phyloP scores from a whole-genome alignment of 2,113 vertebrate genomes.

The Urocitellus parryii region DNA sequence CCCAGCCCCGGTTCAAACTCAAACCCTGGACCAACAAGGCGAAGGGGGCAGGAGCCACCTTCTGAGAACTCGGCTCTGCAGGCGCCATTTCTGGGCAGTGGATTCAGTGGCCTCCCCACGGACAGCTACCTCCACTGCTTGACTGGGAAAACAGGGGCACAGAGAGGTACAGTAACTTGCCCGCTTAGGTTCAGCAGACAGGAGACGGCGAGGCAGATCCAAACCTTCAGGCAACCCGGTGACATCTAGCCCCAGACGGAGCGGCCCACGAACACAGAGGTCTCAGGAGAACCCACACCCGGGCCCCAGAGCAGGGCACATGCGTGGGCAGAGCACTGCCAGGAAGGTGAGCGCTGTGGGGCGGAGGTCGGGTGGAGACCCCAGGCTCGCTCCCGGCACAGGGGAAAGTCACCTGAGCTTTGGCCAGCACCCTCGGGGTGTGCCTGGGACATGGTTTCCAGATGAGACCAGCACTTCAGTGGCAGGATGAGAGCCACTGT shows the following conservation, averaged over 20 bases:
- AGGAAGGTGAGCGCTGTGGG: too few species aligned
- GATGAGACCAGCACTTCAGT: background rate
- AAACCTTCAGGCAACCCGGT: accelerated
- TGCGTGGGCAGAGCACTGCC: accelerated
- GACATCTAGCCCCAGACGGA: too few species aligned
- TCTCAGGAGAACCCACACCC: too few species aligned
- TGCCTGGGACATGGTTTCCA: too few species aligned
- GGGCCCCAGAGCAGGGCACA: background rate
- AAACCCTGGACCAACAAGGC: too few species aligned
- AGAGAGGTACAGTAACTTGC: accelerated
- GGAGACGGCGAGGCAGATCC: accelerated
- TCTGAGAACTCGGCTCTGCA: accelerated
- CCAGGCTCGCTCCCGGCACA: background rate
- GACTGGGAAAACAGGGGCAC: background rate
- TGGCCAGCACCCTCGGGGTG: too few species aligned
- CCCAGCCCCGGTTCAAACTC: accelerated
- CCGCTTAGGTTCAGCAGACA: accelerated
- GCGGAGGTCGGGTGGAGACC: too few species aligned
- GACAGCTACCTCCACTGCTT: accelerated
- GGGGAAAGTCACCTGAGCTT: too few species aligned
- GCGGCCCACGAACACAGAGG: too few species aligned
- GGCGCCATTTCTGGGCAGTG: accelerated
- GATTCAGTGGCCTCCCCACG: accelerated
- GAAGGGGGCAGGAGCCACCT: background rate
- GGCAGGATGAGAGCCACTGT: background rate